Percentiles rank a stretch among this genome's conserved stretches.
These are phyloP conservation scores for Chaetoderma sp. DNA, from an alignment of 2,888 invertebrate species.

Conservation along the genomic window DNA sequence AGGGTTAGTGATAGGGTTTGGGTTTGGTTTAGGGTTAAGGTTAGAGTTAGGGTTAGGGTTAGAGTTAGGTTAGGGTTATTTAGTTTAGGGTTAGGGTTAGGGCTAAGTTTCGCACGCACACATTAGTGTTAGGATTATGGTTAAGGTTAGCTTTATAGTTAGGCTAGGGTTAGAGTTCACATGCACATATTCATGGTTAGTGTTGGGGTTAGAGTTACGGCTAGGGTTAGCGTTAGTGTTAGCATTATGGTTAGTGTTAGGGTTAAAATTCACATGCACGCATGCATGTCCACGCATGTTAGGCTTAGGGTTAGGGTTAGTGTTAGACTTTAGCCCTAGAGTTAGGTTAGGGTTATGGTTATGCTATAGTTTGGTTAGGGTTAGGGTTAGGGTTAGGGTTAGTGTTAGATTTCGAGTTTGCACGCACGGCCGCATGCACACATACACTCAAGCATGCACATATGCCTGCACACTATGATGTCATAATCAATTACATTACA, in stretches of 20 bases:
- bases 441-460: background rate
- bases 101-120: background rate
- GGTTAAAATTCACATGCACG: too few relatives aligned
- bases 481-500: too few relatives aligned
- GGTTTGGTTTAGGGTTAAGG: too few relatives aligned
- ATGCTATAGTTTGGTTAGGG: too few relatives aligned
- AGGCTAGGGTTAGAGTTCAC: background rate
- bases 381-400: slow-evolving; percentile 1
- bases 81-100: slow-evolving; percentile 1
- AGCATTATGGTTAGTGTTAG: too few relatives aligned
- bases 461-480: background rate
- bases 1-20: background rate
- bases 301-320: too few relatives aligned
- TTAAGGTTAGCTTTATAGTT: background rate
- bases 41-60: background rate
- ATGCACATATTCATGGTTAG: background rate
- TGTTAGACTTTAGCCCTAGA: too few relatives aligned
- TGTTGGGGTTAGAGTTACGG: background rate
- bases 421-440: background rate
- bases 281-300: too few relatives aligned
- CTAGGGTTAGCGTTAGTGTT: background rate
- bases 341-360: too few relatives aligned
- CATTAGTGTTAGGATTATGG: background rate
- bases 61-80: slow-evolving; percentile 1
- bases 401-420: background rate